phyloP scores from a whole-genome alignment of 2,797 vertebrate species.

The Pangasius sanitwongsei region DNA sequence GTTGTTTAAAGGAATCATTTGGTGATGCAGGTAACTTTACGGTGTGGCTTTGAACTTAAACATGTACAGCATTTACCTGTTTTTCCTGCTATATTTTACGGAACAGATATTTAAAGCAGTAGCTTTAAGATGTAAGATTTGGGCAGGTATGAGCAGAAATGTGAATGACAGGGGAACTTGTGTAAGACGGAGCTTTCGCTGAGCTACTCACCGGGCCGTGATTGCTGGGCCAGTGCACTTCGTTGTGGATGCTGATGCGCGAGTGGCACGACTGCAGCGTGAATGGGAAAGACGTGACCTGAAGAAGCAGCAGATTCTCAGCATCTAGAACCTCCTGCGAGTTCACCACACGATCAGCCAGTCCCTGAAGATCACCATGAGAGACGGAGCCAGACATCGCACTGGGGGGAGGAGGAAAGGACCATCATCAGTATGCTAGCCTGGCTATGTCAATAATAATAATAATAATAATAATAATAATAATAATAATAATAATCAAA shows the following conservation, averaged over 20 bases:
- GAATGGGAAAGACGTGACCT: slow-evolving; percentile 96
- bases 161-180: neutral
- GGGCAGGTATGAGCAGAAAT: neutral
- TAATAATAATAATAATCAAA: neutral
- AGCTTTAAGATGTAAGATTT: neutral
- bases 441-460: neutral
- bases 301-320: slow-evolving; percentile 94
- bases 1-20: too few relatives aligned
- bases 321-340: slow-evolving; percentile 93
- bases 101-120: neutral
- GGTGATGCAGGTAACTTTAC: too few relatives aligned
- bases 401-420: slow-evolving; percentile 65
- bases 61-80: neutral
- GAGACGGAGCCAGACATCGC: slow-evolving; percentile 89
- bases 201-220: slow-evolving; percentile 77
- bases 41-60: too few relatives aligned
- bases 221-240: slow-evolving; percentile 90
- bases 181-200: neutral
- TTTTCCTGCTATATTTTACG: neutral
- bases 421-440: neutral
- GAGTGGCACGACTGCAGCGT: slow-evolving; percentile 94
- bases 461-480: neutral
- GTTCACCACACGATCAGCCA: slow-evolving; percentile 95
- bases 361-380: slow-evolving; percentile 91
- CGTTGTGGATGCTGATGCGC: slow-evolving; percentile 88